Evolutionary conservation across 2,797 vertebrate species (phyloP).

Genomic region (Microctenopoma stevenorrisi): DNA sequence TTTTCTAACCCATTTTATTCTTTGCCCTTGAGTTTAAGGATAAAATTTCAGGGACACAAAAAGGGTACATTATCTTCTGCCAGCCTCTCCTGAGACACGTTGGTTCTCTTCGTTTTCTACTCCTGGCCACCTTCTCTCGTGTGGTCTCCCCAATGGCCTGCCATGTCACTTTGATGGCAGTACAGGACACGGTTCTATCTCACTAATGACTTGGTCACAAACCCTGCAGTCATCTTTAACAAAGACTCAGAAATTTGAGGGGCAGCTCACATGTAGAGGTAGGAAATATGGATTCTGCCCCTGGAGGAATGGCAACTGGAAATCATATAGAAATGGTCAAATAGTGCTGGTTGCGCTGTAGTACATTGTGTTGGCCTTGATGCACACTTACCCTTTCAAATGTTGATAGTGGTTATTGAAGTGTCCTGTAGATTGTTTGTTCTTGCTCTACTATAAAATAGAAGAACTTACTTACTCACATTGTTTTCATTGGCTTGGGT

Average conservation of each 20-base stretch:
- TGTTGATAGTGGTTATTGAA: constrained; percentile 4
- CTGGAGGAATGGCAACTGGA: background rate
- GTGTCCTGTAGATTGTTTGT: constrained; percentile 23
- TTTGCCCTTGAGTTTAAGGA: constrained; percentile 63
- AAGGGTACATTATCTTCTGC: constrained; percentile 58
- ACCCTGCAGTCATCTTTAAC: constrained; percentile 25
- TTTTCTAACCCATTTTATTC: constrained; percentile 60
- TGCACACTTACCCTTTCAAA: background rate
- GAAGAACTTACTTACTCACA: constrained; percentile 6
- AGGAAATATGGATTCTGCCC: background rate
- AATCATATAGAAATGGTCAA: background rate
- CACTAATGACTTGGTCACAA: constrained; percentile 44
- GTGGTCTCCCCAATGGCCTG: constrained; percentile 38
- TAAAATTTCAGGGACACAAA: constrained; percentile 67
- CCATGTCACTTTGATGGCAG: constrained; percentile 49
- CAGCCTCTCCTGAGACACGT: constrained; percentile 49
- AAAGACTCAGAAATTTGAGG: constrained; percentile 24
- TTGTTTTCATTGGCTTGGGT: constrained; percentile 31
- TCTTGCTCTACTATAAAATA: constrained; percentile 27
- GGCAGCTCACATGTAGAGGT: background rate
- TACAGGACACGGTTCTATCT: constrained; percentile 35
- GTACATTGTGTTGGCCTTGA: background rate
- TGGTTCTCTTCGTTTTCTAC: constrained; percentile 44
- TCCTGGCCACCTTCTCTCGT: constrained; percentile 33
- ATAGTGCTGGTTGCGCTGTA: background rate